Base-by-base conservation (phyloP, 2,113 vertebrate species). In the Cacatua alba region DNA sequence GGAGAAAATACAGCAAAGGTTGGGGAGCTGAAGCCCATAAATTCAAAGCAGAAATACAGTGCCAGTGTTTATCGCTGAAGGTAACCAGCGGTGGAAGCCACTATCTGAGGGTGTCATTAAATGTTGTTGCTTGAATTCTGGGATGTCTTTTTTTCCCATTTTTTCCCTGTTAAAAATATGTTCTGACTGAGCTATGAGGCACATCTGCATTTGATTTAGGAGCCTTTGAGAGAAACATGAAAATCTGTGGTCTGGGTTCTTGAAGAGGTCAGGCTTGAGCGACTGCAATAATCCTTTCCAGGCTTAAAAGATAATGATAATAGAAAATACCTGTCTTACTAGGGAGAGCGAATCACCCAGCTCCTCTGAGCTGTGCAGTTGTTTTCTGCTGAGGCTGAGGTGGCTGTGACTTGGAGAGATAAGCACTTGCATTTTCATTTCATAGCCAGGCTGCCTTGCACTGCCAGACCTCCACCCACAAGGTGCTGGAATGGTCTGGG, bases 371-470 rank as follows among this genome's bases (percentile, higher is more conserved):
- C 44, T 49, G 29, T 28, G 51, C 26, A 59, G 33, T 7, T 4
- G 14, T 10, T 59, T 29, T 15, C 14, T 46, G 59, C 74, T 2
- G 2, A 46, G 59, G 59, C 37, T 24, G 68, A 44, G 55, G 43
- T 7, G 43, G 33, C 71, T 53, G 59, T 46, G 43, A 41, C 72
- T 41, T 8, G 5, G 29, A 48, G 52, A 28, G n/a, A 37, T 11
- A 37, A 62, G n/a, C 28, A 15, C 9, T 21, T 12, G 16, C 9
- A 2, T 31, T 64, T 37, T 33, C 43, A 7, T 49, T 52, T 52
- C 2, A 1, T 29, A 33, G 26, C 28, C 2, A 1, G 43, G 35
- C 31, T 57, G 67, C 18, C 31, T 29, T 23, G 9, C 16, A 1
- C 39, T 7, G 18, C 10, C 59, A 33, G 26, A 59, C 37, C 74